Evolutionary conservation across 2,888 invertebrate species (phyloP), one percentile per base, ranked within the genome.

Genomic region (Drosophila birchii): DNA sequence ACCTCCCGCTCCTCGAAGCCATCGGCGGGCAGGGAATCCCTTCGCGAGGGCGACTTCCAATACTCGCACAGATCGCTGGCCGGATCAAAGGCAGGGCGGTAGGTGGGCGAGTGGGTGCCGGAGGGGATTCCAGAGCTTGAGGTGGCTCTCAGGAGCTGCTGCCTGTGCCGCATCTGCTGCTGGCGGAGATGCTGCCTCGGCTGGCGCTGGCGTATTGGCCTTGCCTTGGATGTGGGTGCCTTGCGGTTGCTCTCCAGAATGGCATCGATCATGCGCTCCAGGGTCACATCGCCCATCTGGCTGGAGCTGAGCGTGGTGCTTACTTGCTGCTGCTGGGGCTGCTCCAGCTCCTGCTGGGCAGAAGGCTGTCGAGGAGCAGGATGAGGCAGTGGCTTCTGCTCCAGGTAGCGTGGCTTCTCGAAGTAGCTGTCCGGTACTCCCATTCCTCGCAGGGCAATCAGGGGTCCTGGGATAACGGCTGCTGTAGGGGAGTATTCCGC

Each of bases 181-280:
- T 29, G 59, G 39, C 20, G 49, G 43, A 55, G 69, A n/a, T 57
- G 26, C 76, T 75, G 53, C 29, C 54, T 32, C 16, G 58, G 36
- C 14, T 51, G 51, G 6, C 51, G 59, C 38, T 60, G 77, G 54
- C 62, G 61, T 2, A 55, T 36, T 8, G 63, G 69, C 20, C 36
- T 47, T 49, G 38, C 18, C 23, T 38, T 26, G 18, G 41, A 11
- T 18, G 49, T n/a, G 11, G 86, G 85, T 8, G 85, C 78, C 45
- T 92, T 92, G n/a, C 90, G 88, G 5, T 91, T 92, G 78, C 92
- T 92, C 76, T 92, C 92, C 20, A 93, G 76, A 56, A 93, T 93
- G 36, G 92, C 92, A 69, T 93, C 92, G 66, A 93, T 93, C 92
- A 93, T 93, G 53, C 90, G 90, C 57, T 92, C 92, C 63, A 93